phyloP scores from a whole-genome alignment of 2,113 vertebrate genomes.

The Puntigrus tetrazona region DNA sequence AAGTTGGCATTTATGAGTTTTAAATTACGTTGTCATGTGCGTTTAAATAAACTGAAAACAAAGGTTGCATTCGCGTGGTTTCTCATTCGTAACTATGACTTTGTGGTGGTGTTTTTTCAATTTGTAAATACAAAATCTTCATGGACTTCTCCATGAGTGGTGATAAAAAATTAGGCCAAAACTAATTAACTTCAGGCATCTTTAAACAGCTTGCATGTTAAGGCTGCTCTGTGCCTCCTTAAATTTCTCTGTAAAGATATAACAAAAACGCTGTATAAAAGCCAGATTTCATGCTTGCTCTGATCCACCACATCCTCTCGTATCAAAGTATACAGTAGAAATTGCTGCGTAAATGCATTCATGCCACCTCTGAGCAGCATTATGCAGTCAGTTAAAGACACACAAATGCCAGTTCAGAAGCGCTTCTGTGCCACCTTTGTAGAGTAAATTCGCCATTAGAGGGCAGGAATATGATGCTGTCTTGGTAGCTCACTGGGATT shows the following conservation, averaged over 20 bases:
- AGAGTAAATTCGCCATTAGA: neutral
- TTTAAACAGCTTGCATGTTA: neutral
- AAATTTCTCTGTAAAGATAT: neutral
- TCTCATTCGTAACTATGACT: neutral
- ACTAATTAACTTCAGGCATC: neutral
- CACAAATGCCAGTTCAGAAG: neutral
- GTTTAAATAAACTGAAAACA: too few relatives aligned
- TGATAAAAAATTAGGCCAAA: neutral
- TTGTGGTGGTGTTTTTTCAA: neutral
- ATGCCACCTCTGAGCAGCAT: neutral
- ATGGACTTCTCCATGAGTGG: neutral
- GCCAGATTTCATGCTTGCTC: neutral
- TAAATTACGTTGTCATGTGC: too few relatives aligned
- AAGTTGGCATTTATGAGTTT: neutral
- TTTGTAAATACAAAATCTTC: neutral
- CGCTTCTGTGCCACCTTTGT: neutral
- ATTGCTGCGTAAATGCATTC: neutral
- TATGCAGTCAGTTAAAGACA: neutral
- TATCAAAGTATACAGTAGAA: neutral
- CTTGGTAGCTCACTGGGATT: neutral
- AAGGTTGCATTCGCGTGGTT: neutral
- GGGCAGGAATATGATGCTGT: neutral
- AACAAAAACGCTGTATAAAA: neutral
- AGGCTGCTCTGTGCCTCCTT: neutral
- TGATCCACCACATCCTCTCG: neutral